These are phyloP conservation scores for Gymnodraco acuticeps DNA, from an alignment of 2,797 vertebrate genomes.

Conservation along the genomic window DNA sequence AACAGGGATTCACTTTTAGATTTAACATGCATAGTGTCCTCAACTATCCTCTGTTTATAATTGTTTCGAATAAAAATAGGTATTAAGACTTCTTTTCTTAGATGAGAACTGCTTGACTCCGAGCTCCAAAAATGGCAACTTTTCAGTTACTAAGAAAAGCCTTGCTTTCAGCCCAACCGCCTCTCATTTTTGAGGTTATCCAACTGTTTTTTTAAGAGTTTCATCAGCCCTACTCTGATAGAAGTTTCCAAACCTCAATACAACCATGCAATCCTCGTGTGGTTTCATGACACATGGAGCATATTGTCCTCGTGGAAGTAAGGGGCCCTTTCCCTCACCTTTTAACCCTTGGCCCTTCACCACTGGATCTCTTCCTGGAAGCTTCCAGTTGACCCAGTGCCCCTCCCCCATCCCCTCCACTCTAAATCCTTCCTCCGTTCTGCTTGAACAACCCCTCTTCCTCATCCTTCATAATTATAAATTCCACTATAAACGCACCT, in stretches of 20 bases:
- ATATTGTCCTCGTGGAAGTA: background rate
- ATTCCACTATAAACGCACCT: background rate
- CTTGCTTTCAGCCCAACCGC: background rate
- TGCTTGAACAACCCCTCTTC: background rate
- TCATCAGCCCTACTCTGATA: constrained; percentile 12
- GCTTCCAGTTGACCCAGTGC: constrained; percentile 17
- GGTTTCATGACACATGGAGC: constrained; percentile 14
- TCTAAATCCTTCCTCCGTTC: background rate
- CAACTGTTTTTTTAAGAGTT: constrained; percentile 4
- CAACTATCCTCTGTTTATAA: background rate
- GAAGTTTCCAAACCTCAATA: background rate
- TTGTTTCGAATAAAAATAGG: background rate
- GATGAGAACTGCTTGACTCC: background rate
- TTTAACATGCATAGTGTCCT: background rate
- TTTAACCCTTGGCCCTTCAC: background rate
- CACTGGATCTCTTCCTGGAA: constrained; percentile 10
- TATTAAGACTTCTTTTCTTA: background rate
- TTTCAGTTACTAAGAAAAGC: constrained; percentile 24
- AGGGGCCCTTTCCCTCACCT: no score
- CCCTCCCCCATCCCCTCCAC: background rate
- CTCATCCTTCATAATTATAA: background rate
- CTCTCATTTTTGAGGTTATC: constrained; percentile 18
- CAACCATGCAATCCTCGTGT: background rate
- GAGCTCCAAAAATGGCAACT: constrained; percentile 25
- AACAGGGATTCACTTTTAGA: background rate